Evolutionary conservation across 2,888 invertebrate species (phyloP).

Genomic region (Rutpela maculata): DNA sequence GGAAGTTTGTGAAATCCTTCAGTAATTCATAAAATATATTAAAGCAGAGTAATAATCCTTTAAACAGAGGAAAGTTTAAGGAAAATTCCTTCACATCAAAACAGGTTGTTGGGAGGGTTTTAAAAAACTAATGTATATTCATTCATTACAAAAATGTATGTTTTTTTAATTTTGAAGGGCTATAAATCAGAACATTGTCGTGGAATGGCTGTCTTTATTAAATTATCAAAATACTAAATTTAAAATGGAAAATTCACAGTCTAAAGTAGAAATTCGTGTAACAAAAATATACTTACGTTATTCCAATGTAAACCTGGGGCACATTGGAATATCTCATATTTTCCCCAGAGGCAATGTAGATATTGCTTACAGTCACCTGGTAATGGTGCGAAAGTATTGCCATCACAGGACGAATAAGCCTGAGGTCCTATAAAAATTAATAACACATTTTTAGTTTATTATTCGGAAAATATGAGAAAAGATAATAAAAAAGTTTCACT

Average conservation of each 20-base stretch:
- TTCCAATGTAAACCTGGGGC: conserved; percentile 85
- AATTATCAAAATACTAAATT: not conserved
- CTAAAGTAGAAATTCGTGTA: not conserved
- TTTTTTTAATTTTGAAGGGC: too few relatives aligned
- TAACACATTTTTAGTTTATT: not conserved
- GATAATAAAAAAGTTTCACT: too few relatives aligned
- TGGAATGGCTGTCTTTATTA: not conserved
- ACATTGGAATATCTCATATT: conserved; percentile 83
- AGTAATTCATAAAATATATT: too few relatives aligned
- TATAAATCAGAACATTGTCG: too few relatives aligned
- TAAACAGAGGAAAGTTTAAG: too few relatives aligned
- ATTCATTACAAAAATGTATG: too few relatives aligned
- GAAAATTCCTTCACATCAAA: too few relatives aligned
- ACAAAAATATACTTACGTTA: conserved; percentile 74
- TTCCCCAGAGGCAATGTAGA: conserved; percentile 87
- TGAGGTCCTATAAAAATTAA: conserved; percentile 57
- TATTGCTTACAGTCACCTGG: conserved; percentile 85
- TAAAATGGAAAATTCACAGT: not conserved
- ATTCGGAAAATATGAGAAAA: too few relatives aligned
- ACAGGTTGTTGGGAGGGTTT: too few relatives aligned
- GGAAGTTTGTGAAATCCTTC: too few relatives aligned
- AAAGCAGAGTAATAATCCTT: too few relatives aligned
- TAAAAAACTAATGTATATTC: too few relatives aligned
- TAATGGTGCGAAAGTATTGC: conserved; percentile 80
- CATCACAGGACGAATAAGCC: conserved; percentile 78